phyloP scores from a whole-genome alignment of 2,888 invertebrate genomes.

The Dascillus cervinus region DNA sequence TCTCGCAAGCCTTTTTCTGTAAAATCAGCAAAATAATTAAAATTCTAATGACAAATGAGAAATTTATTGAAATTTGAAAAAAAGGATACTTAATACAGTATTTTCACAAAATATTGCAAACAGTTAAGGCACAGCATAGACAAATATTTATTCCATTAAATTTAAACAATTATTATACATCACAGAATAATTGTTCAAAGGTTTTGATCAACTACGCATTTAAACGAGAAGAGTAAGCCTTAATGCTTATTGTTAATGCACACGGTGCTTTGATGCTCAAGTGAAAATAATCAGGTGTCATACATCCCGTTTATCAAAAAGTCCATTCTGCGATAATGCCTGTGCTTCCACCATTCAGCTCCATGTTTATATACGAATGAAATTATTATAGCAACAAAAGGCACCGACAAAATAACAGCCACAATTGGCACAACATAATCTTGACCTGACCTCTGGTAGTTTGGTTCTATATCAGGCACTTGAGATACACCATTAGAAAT shows the following conservation, averaged over 20 bases:
- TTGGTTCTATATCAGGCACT: constrained; percentile 18
- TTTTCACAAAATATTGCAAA: too few species aligned
- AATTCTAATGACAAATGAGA: too few species aligned
- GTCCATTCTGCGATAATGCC: constrained; percentile 83
- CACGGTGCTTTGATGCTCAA: background rate
- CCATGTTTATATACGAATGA: constrained; percentile 61
- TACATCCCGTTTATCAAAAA: constrained; percentile 86
- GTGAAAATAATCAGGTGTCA: constrained; percentile 52
- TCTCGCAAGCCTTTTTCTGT: too few species aligned
- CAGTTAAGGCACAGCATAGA: too few species aligned
- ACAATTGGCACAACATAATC: constrained; percentile 70
- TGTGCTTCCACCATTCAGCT: constrained; percentile 77
- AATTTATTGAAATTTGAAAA: too few species aligned
- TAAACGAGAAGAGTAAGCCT: background rate
- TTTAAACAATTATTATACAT: too few species aligned
- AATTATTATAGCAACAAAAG: constrained; percentile 61
- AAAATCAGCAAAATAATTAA: too few species aligned
- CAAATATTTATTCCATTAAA: too few species aligned
- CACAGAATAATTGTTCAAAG: too few species aligned
- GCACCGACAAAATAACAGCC: constrained; percentile 65
- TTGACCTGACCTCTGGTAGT: constrained; percentile 33
- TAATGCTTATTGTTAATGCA: background rate
- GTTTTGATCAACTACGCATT: background rate
- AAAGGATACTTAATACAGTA: too few species aligned
- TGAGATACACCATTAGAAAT: constrained; percentile 5